Evolutionary conservation across 2,888 invertebrate species (phyloP), one percentile per base, ranked within the genome.

Genomic region (Plagodis dolabraria): DNA sequence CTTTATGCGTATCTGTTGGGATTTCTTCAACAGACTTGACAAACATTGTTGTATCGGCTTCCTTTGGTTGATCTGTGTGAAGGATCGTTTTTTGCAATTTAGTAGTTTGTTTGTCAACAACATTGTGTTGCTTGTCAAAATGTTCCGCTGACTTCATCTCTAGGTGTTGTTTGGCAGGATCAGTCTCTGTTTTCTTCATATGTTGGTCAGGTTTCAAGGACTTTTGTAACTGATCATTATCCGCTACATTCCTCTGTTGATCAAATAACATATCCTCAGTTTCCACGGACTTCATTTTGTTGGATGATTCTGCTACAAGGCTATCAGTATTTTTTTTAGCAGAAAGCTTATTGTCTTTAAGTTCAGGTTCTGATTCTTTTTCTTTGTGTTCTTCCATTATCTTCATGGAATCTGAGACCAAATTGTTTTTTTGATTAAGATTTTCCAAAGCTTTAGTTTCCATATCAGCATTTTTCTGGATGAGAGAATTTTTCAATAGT

Each of bases 21-120:
- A 45, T 42, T 46, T 64, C 65, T 10, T 72, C 69, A 12, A 59
- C 63, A 51, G 70, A 62, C 60, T 69, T 74, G 2, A 49, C 52
- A 36, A 68, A 47, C 59, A 69, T 65, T 33, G 49, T 42, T 6
- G 45, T 47, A 5, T 59, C 63, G 33, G 47, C 53, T 57, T 64
- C 46, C 48, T 61, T 60, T 9, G 59, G 8, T 51, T 57, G 57
- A 40, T 51, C 44, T 36, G 48, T 51, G n/a, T 57, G 52, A 34
- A 59, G 57, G 34, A 44, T 56, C 38, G 49, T 52, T 9, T 53
- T 12, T 6, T 57, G 49, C 10, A 7, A 46, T 50, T 53, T 53
- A 0, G 46, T 50, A 44, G 54, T 63, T 33, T 61, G 36, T 12
- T 57, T 59, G 36, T 50, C 55, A 11, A 54, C 22, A 34, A 52